Evolutionary conservation across 2,797 vertebrate species (phyloP).

Genomic region (Adrianichthys oophorus): DNA sequence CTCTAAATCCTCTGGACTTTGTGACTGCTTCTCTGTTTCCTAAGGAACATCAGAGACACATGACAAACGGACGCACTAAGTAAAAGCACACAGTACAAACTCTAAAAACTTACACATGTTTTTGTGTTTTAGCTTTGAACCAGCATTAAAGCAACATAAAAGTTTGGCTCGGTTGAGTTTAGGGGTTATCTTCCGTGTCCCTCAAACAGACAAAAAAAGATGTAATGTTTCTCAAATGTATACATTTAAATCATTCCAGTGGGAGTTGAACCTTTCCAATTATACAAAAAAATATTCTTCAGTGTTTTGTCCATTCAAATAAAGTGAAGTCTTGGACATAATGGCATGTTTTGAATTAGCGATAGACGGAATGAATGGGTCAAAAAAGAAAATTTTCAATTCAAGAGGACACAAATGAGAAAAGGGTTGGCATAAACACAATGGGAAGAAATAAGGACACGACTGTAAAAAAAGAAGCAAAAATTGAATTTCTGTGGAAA

Average conservation of each 20-base stretch:
- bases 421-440: slow-evolving; percentile 9
- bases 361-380: no score
- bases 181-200: neutral
- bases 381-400: slow-evolving; percentile 7
- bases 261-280: no score
- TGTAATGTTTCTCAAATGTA: no score
- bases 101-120: neutral
- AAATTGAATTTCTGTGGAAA: no score
- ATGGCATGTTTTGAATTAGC: no score
- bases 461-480: neutral
- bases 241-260: no score
- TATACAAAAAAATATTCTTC: no score
- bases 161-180: no score
- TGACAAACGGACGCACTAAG: neutral
- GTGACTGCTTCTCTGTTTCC: slow-evolving; percentile 84
- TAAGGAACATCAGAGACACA: slow-evolving; percentile 46
- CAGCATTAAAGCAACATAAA: no score
- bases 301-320: no score
- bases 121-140: neutral
- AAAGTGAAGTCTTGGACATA: no score
- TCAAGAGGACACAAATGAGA: slow-evolving; percentile 16
- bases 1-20: slow-evolving; percentile 90
- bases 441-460: slow-evolving; percentile 3
- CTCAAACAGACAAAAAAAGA: neutral
- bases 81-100: neutral